Evolutionary conservation across 1,140 invertebrate species (phyloP), one percentile per base, ranked within the genome.

Genomic region (Drosophila setifemur): DNA sequence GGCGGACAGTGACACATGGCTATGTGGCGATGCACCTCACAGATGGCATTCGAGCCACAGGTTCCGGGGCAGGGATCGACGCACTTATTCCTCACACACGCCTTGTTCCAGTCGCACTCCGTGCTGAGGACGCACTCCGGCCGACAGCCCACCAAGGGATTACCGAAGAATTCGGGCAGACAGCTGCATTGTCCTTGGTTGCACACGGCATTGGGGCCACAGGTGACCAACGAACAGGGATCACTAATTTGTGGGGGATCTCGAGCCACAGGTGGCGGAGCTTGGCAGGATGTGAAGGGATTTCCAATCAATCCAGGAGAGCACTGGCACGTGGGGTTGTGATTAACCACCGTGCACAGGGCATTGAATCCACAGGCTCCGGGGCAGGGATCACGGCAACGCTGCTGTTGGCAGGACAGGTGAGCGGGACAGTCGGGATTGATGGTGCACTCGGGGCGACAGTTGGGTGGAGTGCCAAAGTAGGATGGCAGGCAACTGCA

Each of bases 71-170:
- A 96, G 14, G 95, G 95, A 91, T 96, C 93, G 3, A 93, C 89
- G 81, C 95, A 96, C 88, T 94, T 94, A 61, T 94, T 93, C 60
- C 93, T 93, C 43, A 93, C 93, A 79, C 96, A 97, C 2, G 95
- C 93, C 87, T 93, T 95, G 33, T 93, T 91, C 47, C 93, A 91
- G 1, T 95, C 91, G 89, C 96, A 97, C 60, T 97, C 96, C 1
- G 95, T 93, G 88, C 95, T 97, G 77, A 96, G 93, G 0, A 96
- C 93, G 89, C 96, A 97, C 91, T 97, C 96, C 11, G 96, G 96
- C 61, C 95, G 91, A 89, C 96, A 97, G 3, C 92, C 93, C 63
- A 91, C 73, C 31, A 93, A 93, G 4, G 94, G 93, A 88, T 93
- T 92, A 23, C 96, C 96, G 58, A 94, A 94, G 66, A 93, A 93